Evolutionary conservation across 2,113 vertebrate species (phyloP), one percentile per base, ranked within the genome.

Genomic region (Cinclus cinclus): DNA sequence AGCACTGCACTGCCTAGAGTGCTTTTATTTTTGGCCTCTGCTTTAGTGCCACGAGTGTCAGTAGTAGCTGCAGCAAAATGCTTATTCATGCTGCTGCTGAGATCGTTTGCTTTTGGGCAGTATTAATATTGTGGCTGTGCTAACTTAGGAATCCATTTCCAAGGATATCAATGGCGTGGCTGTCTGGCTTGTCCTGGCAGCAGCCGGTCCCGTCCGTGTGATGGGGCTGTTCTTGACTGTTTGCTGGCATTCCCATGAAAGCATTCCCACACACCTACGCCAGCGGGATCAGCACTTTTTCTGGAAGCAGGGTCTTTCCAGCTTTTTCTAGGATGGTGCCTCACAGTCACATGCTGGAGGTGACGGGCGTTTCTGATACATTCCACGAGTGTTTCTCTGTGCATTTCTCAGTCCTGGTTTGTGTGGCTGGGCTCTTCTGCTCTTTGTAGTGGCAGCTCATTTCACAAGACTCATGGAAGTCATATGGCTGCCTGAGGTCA

Each of bases 1-100:
- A 44, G 18, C 37, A 5, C 64, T n/a, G 55, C 46, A 19, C 63
- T 83, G 56, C 87, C 41, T 62, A 2, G 15, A 7, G 33, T 58
- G 82, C 75, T 89, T 89, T 79, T 92, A 35, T 33, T 95, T 93
- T 81, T 74, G 84, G 53, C 47, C 75, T 89, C 33, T 89, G 59
- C 46, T 68, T 92, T 52, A 73, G 56, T 49, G 39, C 22, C 39
- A 14, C 5, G 18, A 67, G 20, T 44, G 70, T 60, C 56, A 64
- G 70, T 84, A 79, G 60, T 33, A 59, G 79, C 64, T 81, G 81
- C 74, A 74, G 87, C 47, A 86, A n/a, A n/a, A 46, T 92, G 73
- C 88, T 83, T 77, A 82, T 94, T 95, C 60, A 17, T 80, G 62
- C 60, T 64, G 22, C 85, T 79, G 62, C 89, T 74, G 35, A 18